phyloP scores from a whole-genome alignment of 2,888 invertebrate species.

The Endomychus coccineus region DNA sequence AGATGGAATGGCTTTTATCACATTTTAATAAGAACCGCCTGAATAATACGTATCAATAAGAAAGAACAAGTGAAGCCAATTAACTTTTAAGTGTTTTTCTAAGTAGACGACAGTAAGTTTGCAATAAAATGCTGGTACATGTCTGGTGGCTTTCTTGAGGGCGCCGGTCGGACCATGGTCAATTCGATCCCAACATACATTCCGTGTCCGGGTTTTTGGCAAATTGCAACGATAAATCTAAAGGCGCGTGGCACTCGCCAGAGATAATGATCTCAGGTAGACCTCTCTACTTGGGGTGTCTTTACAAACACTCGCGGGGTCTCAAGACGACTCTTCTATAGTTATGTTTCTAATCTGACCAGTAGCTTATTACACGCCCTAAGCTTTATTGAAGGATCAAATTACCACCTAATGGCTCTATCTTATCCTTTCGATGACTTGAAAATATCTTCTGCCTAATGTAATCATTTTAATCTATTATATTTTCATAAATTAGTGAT shows the following conservation, averaged over 20 bases:
- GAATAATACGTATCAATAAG: too few species aligned
- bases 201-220: conserved; percentile 34
- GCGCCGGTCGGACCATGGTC: conserved; percentile 16
- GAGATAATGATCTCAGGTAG: conserved; percentile 31
- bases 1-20: too few species aligned
- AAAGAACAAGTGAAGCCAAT: conserved; percentile 34
- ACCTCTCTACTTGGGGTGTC: background rate
- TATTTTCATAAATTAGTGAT: too few species aligned
- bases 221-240: conserved; percentile 38
- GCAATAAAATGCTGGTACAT: conserved; percentile 27
- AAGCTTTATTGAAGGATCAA: too few species aligned
- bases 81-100: conserved; percentile 39
- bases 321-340: too few species aligned
- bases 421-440: too few species aligned
- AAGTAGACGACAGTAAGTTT: conserved; percentile 34
- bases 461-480: too few species aligned
- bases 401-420: too few species aligned
- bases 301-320: background rate
- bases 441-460: too few species aligned
- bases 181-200: conserved; percentile 32
- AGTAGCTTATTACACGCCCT: too few species aligned
- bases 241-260: conserved; percentile 34
- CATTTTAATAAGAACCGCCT: too few species aligned
- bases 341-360: too few species aligned
- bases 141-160: conserved; percentile 8